Evolutionary conservation across 2,113 vertebrate genomes (phyloP).

Genomic region (Forbesichthys papilliferus): DNA sequence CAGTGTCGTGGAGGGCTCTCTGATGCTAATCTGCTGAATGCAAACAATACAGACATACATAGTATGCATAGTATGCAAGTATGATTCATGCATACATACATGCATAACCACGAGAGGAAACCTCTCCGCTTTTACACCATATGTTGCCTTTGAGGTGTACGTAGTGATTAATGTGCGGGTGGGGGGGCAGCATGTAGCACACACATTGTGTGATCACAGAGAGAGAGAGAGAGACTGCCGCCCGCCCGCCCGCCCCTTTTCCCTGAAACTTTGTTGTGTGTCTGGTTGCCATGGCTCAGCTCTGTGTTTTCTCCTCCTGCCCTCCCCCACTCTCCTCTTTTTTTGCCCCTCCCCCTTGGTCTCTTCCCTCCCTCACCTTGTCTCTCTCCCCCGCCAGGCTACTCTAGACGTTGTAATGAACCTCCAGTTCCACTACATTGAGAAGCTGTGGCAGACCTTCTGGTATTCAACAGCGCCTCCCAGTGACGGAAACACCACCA

Average conservation of each 20-base stretch:
- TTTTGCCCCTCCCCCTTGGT: not conserved
- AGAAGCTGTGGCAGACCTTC: slow-evolving; percentile 97
- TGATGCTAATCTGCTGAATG: slow-evolving; percentile 4
- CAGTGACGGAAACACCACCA: slow-evolving; percentile 77
- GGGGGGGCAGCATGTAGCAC: slow-evolving; percentile 53
- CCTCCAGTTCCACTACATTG: slow-evolving; percentile 95
- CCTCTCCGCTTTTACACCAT: slow-evolving; percentile 15
- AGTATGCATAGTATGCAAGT: not conserved
- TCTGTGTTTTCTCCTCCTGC: slow-evolving; percentile 49
- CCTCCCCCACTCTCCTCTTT: not conserved
- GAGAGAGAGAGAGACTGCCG: slow-evolving; percentile 32
- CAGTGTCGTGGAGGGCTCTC: slow-evolving; percentile 13
- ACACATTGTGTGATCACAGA: slow-evolving; percentile 60
- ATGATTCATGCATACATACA: not conserved
- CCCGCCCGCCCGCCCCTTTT: slow-evolving; percentile 36
- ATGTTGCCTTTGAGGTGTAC: slow-evolving; percentile 29
- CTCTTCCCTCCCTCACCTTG: slow-evolving; percentile 4
- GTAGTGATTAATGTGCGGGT: slow-evolving; percentile 58
- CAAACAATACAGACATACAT: not conserved
- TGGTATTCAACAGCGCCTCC: slow-evolving; percentile 89
- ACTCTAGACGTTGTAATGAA: slow-evolving; percentile 96
- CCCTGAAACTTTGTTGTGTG: slow-evolving; percentile 75
- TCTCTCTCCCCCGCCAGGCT: slow-evolving; percentile 76
- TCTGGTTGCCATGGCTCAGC: slow-evolving; percentile 75
- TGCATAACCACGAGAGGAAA: not conserved